phyloP scores from a whole-genome alignment of 2,113 vertebrate genomes.

The Istiophorus platypterus region DNA sequence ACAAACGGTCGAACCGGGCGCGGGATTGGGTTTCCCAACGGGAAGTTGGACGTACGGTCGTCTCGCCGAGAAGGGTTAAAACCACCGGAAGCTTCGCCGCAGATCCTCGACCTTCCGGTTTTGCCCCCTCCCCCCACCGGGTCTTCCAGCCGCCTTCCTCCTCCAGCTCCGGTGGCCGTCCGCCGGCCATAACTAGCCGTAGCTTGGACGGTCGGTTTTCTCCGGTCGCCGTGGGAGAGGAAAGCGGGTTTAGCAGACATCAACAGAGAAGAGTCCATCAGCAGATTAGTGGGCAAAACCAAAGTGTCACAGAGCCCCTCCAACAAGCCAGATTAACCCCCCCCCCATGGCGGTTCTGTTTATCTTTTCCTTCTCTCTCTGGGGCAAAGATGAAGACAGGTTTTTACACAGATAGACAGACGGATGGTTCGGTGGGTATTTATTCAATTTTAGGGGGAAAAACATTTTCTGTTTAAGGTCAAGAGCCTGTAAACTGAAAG shows the following conservation, averaged over 20 bases:
- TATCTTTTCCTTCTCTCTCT: background rate
- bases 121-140: background rate
- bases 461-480: too few species aligned
- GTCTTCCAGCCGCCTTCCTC: background rate
- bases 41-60: background rate
- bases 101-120: background rate
- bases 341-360: too few species aligned
- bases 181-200: constrained; percentile 8
- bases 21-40: background rate
- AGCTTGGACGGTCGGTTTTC: constrained; percentile 32
- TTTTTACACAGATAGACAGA: background rate
- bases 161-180: too few species aligned
- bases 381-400: background rate
- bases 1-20: background rate
- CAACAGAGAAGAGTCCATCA: constrained; percentile 54
- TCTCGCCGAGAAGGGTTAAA: background rate
- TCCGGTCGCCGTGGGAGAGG: constrained; percentile 5
- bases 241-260: constrained; percentile 61
- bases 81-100: background rate
- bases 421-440: background rate
- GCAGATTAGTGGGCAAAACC: constrained; percentile 57
- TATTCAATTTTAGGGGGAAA: background rate
- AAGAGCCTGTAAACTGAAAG: background rate
- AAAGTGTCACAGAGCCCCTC: constrained; percentile 55
- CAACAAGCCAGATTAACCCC: constrained; percentile 55